Percentiles rank a stretch among this genome's conserved stretches.
phyloP scores from a whole-genome alignment of 2,888 invertebrate species.

The Lomographa bimaculata region DNA sequence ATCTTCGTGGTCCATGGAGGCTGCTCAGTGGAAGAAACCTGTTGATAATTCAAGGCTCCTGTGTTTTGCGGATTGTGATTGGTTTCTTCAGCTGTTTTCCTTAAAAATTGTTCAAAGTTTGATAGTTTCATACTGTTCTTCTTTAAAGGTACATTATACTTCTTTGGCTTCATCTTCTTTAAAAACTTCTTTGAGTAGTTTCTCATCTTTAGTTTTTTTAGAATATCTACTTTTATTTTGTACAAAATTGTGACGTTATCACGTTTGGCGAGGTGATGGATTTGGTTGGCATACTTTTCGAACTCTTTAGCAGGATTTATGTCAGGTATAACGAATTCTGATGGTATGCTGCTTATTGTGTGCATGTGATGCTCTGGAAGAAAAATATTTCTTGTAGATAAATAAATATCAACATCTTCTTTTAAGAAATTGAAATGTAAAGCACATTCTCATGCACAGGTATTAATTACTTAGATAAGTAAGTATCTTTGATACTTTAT shows the following conservation, averaged over 20 bases:
- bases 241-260: conserved; percentile 57
- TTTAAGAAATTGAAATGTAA: too few relatives aligned
- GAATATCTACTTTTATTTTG: conserved; percentile 57
- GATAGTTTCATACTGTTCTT: conserved; percentile 71
- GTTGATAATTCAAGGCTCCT: conserved; percentile 26
- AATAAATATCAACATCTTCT: too few relatives aligned
- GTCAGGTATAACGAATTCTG: conserved; percentile 54
- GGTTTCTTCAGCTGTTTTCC: conserved; percentile 56
- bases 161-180: conserved; percentile 56
- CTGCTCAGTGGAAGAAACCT: conserved; percentile 43
- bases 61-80: conserved; percentile 35
- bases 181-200: conserved; percentile 34
- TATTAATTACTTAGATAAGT: too few relatives aligned
- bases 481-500: too few relatives aligned
- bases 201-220: conserved; percentile 31
- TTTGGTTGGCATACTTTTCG: conserved; percentile 51
- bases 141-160: conserved; percentile 68
- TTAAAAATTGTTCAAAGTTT: conserved; percentile 60
- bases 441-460: too few relatives aligned
- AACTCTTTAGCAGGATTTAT: conserved; percentile 48
- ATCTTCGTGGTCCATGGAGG: conserved; percentile 44
- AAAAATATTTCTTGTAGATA: background rate
- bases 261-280: conserved; percentile 51
- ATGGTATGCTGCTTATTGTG: conserved; percentile 55
- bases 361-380: conserved; percentile 36